Evolutionary conservation across 1,140 invertebrate genomes (phyloP).

Genomic region (Gryon sp.): DNA sequence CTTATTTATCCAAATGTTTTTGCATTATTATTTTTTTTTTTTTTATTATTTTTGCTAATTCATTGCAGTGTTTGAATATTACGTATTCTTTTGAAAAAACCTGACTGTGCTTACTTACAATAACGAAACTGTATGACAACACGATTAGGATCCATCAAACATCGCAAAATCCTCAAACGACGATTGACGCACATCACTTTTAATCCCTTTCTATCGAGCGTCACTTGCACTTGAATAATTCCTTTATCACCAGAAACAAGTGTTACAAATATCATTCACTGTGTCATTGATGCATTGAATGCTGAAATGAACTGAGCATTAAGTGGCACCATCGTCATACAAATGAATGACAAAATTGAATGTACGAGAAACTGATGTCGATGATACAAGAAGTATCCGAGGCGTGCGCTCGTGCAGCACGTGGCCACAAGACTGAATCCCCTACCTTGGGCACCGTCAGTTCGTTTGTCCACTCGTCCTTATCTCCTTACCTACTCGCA

Average conservation of each 20-base stretch:
- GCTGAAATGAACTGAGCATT: not conserved
- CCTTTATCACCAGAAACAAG: slow-evolving; percentile 39
- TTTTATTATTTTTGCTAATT: no score
- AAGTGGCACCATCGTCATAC: no score
- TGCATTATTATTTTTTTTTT: no score
- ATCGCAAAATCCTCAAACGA: slow-evolving; percentile 9
- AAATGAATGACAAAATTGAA: slow-evolving; percentile 2
- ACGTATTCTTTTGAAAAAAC: no score
- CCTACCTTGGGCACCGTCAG: slow-evolving; percentile 75
- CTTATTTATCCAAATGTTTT: no score
- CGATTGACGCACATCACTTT: slow-evolving; percentile 36
- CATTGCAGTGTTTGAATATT: no score
- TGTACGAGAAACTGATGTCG: slow-evolving; percentile 19
- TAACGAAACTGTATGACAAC: not conserved
- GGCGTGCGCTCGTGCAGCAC: slow-evolving; percentile 78
- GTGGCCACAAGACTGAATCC: slow-evolving; percentile 78
- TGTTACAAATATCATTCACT: slow-evolving; percentile 21
- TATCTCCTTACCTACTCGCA: slow-evolving; percentile 70
- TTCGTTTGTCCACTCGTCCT: slow-evolving; percentile 75
- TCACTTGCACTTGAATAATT: slow-evolving; percentile 55
- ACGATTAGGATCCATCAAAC: slow-evolving; percentile 4
- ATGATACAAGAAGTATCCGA: slow-evolving; percentile 63
- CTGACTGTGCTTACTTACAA: slow-evolving; percentile 12
- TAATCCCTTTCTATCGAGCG: slow-evolving; percentile 26
- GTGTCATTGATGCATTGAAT: not conserved